Evolutionary conservation across 2,888 invertebrate species (phyloP), one percentile per base, ranked within the genome.

Genomic region (Cephus sareptanus): DNA sequence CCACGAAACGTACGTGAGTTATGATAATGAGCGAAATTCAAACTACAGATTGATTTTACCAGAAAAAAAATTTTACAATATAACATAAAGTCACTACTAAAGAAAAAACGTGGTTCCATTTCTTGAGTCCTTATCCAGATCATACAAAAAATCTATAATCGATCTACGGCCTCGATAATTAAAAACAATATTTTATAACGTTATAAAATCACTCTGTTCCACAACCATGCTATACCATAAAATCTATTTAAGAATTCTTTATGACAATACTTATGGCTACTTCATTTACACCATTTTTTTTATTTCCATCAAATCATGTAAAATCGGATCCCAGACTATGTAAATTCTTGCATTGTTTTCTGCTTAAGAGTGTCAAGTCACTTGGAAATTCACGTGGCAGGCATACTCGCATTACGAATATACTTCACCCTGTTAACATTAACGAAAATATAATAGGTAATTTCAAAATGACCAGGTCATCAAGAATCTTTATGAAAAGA

Each of bases 341-440:
- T 34, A 74, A 71, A 75, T 30, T 74, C 12, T 4, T 33, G 56
- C 56, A 84, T 83, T 84, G 84, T 83, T 82, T 83, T 83, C 80
- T 79, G 83, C 83, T 84, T 33, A 31, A 31, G 71, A 31, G 71
- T 71, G 71, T 71, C 13, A 30, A 71, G 13, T 34, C 23, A 34
- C 71, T 33, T 34, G 71, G 71, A 33, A 71, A 33, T 34, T 33
- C 71, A 31, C 71, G 71, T 71, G 33, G 31, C 6, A 15, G 31
- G 3, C 31, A 15, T 34, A 9, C 1, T 31, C 31, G 33, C 11
- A 11, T 12, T 71, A 33, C 33, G 71, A 15, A 71, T 71, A 31
- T 13, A 71, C 33, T 13, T 31, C 0, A 71, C 1, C 31, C 34
- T 3, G 31, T 23, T 1, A 56, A 9, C 23, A 9, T 23, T 9